These are phyloP conservation scores for Acanthosepion esculentum DNA, from an alignment of 2,888 invertebrate genomes.

Conservation along the genomic window DNA sequence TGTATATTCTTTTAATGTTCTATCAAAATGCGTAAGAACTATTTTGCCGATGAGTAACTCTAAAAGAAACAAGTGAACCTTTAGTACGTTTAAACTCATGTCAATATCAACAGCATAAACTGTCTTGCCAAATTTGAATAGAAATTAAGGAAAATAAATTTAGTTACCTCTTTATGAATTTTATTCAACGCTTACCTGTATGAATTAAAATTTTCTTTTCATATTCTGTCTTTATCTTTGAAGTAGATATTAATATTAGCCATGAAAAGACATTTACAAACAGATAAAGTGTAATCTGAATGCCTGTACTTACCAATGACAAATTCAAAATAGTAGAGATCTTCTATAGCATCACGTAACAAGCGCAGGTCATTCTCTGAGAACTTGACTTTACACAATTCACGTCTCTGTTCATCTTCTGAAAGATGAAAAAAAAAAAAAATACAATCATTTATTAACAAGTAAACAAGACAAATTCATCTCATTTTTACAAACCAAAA, in stretches of 20 bases:
- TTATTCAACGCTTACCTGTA: background rate
- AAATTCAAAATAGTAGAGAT: constrained; percentile 78
- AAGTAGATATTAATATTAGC: too few species aligned
- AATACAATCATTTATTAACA: background rate
- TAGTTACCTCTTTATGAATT: background rate
- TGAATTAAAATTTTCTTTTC: background rate
- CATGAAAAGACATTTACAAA: background rate
- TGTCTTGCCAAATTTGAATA: too few species aligned
- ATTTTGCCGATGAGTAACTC: background rate
- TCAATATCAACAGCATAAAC: too few species aligned
- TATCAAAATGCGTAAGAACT: background rate
- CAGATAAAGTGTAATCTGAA: background rate
- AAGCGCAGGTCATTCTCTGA: constrained; percentile 73
- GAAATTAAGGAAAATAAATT: background rate
- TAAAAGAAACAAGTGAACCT: background rate
- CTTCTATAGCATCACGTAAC: constrained; percentile 76
- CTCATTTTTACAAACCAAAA: background rate
- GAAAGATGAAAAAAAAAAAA: constrained; percentile 55
- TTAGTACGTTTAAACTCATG: background rate
- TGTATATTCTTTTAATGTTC: background rate
- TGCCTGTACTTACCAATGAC: constrained; percentile 73
- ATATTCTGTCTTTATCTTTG: too few species aligned
- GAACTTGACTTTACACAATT: constrained; percentile 75
- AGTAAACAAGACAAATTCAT: background rate
- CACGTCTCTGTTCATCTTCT: constrained; percentile 73